phyloP scores from a whole-genome alignment of 1,140 invertebrate genomes.

The Drosophila mojavensis region DNA sequence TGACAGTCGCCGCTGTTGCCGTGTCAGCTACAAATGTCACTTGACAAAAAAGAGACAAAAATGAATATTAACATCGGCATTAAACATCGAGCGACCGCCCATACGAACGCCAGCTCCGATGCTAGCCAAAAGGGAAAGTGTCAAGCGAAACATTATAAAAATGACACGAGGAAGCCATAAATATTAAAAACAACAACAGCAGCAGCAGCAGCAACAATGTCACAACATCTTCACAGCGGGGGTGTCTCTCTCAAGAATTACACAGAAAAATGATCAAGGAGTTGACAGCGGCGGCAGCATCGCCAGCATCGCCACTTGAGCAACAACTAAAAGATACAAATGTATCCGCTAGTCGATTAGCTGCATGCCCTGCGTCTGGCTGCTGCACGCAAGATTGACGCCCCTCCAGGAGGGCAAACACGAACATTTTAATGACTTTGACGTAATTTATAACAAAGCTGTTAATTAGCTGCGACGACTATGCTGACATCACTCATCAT shows the following conservation, averaged over 20 bases:
- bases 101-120: slow-evolving; percentile 72
- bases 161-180: slow-evolving; percentile 84
- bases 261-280: slow-evolving; percentile 69
- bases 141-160: slow-evolving; percentile 83
- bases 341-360: slow-evolving; percentile 54
- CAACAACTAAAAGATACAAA: slow-evolving; percentile 68
- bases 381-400: slow-evolving; percentile 75
- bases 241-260: slow-evolving; percentile 32
- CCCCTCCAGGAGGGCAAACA: slow-evolving; percentile 31
- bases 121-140: slow-evolving; percentile 75
- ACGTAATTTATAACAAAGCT: slow-evolving; percentile 83
- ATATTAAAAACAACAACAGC: slow-evolving; percentile 69
- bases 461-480: slow-evolving; percentile 83
- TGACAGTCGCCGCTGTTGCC: slow-evolving; percentile 65
- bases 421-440: slow-evolving; percentile 70
- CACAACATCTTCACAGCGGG: slow-evolving; percentile 62
- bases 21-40: slow-evolving; percentile 75
- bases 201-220: slow-evolving; percentile 58
- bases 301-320: slow-evolving; percentile 26
- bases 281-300: slow-evolving; percentile 55
- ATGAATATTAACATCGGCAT: slow-evolving; percentile 43
- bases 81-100: slow-evolving; percentile 50
- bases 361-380: slow-evolving; percentile 14
- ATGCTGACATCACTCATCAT: slow-evolving; percentile 73
- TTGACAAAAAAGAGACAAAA: slow-evolving; percentile 41